Base-by-base conservation (phyloP, 2,888 invertebrate genomes). In the Entomobrya multifasciata region DNA sequence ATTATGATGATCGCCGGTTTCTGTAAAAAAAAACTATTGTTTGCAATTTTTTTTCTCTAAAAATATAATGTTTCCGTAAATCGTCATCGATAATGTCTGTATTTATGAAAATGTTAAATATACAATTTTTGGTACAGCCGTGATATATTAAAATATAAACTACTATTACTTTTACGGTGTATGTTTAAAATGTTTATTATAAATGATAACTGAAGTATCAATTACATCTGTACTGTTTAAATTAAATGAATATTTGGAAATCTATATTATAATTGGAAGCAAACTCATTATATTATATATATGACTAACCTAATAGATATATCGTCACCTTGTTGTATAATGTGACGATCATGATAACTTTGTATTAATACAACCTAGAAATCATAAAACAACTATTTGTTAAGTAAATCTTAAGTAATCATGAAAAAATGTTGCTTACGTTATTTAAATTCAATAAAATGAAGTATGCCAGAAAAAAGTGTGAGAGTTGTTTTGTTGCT, bases 361-460 rank as follows among this genome's bases (percentile, higher is more conserved):
- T 60, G 60, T 60, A 60, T 60, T 60, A 60, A 60, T 30, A 27
- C 25, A 27, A 30, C n/a, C 30, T 27, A 60, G 13, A 13, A 60
- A 27, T 11, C 27, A 27, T 60, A 36, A 36, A 36, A 36, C 8
- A 36, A 36, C 36, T 36, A 36, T n/a, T n/a, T n/a, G n/a, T n/a
- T n/a, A 36, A 36, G 5, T 30, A 60, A 27, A 60, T 1, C 5
- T 65, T 65, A 65, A 65, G 20, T 65, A 65, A 65, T 65, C 41
- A 17, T 65, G 36, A 65, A 65, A 65, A 65, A 65, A 65, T 20
- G 65, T 65, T 65, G 65, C 65, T 65, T 65, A 65, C 11, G 41
- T 65, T 65, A 65, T 65, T 65, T 11, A 41, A 15, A 65, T 41
- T 65, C 36, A 65, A 41, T 41, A 65, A 65, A 57, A 57, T 52